Evolutionary conservation across 92 coral and sea anemone species (phyloP).

Genomic region (Plumapathes pennacea): DNA sequence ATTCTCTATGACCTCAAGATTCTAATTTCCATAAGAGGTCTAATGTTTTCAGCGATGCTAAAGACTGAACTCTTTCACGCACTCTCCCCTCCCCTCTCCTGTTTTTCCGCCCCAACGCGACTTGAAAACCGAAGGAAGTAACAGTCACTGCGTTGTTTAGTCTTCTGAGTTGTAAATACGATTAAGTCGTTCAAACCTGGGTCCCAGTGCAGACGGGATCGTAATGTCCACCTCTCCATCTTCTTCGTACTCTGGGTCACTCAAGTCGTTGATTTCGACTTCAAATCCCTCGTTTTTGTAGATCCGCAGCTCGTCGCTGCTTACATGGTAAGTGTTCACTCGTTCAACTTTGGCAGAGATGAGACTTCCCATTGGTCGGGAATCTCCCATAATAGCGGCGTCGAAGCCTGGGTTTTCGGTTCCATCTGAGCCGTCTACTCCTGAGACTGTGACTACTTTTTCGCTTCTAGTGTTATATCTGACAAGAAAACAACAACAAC

Average conservation of each 20-base stretch:
- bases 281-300: slow-evolving; percentile 51
- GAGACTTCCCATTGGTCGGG: slow-evolving; percentile 1
- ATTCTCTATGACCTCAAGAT: too few relatives aligned
- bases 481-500: background rate
- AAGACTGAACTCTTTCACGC: too few relatives aligned
- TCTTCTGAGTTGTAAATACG: too few relatives aligned
- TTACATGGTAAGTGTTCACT: slow-evolving; percentile 27
- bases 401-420: slow-evolving; percentile 31
- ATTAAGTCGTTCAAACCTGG: too few relatives aligned
- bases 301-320: slow-evolving; percentile 45
- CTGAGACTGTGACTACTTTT: background rate
- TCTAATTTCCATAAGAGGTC: too few relatives aligned
- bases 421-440: background rate
- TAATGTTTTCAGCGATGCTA: too few relatives aligned
- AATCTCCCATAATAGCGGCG: slow-evolving; percentile 4
- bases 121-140: too few relatives aligned
- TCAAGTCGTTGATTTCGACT: slow-evolving; percentile 55
- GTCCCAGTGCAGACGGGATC: too few relatives aligned
- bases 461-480: slow-evolving; percentile 9
- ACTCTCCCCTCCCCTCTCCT: too few relatives aligned
- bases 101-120: too few relatives aligned
- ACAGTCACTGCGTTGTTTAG: too few relatives aligned
- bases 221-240: slow-evolving; percentile 34
- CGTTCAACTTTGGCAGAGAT: slow-evolving; percentile 25
- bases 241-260: slow-evolving; percentile 33